A percentile compares a stretch with the other conserved stretches of the same genome.
Conservation (phyloP, 2,113 vertebrate species). For the Dipodomys stephensi region DNA sequence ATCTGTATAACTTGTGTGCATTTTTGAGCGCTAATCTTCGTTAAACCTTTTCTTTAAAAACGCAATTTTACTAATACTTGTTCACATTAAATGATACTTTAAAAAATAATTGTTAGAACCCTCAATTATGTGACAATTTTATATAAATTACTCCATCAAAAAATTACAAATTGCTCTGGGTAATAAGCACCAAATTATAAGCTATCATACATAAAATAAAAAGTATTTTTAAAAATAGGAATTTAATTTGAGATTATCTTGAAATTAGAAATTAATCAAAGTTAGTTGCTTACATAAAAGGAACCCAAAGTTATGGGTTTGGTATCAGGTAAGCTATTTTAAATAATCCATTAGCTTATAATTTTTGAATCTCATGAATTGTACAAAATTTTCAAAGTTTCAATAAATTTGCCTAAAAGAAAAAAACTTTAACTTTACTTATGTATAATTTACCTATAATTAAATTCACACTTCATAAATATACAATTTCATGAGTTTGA, state of each 20-base stretch:
- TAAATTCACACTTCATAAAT: not conserved
- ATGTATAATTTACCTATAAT: not conserved
- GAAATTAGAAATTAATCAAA: not conserved
- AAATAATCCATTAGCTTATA: no score
- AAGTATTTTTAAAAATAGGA: not conserved
- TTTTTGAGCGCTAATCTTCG: not conserved
- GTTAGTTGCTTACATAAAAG: not conserved
- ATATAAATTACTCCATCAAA: not conserved
- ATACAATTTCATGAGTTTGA: not conserved
- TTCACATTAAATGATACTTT: not conserved
- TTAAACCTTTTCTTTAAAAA: not conserved
- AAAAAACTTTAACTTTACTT: not conserved
- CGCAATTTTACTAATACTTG: not conserved
- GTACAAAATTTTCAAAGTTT: not conserved
- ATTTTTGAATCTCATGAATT: not conserved
- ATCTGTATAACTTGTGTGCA: not conserved
- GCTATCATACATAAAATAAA: not conserved
- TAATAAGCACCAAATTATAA: not conserved
- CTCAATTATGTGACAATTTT: not conserved
- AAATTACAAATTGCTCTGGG: not conserved
- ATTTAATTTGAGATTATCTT: not conserved
- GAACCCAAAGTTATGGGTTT: not conserved
- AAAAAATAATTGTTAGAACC: not conserved
- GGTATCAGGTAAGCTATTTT: no score
- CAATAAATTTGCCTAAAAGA: not conserved